Base-by-base conservation (phyloP, 2,888 invertebrate species). In the Calephelis perditalis region DNA sequence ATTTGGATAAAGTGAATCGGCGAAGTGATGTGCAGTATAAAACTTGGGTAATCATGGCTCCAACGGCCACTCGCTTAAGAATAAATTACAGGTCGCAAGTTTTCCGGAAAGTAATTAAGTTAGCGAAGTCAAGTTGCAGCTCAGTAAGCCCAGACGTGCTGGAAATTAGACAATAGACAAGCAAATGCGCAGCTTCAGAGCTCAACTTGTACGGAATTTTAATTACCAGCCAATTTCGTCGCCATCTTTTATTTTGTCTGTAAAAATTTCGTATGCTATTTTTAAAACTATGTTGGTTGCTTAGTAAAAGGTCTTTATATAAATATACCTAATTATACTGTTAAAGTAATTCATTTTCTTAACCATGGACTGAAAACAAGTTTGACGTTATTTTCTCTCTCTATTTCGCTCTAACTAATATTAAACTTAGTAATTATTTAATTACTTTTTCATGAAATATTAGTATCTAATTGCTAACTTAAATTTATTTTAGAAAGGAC, bases 31-130 rank as follows among this genome's bases (percentile, higher is more conserved):
- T 43, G 46, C 56, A 56, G 49, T 61, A 70, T 66, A 63, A 74
- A 84, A 82, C 78, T 82, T 83, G 75, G 70, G 71, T 81, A 82
- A 86, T 81, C 82, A 81, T 74, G 69, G 68, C 74, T 77, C 71
- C 73, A 79, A 78, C 77, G 77, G 74, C 72, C 74, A 78, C 75
- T 79, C 76, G 76, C 77, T 81, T 74, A 73, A 76, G 79, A 79
- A 82, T 80, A 81, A 83, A 82, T 82, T 81, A 80, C 75, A 69
- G 68, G 70, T 68, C 70, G 72, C 69, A 79, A 79, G 72, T 80
- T 80, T 73, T 57, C 63, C 65, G 66, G 63, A 73, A 79, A 78
- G 78, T 60, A 56, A 82, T 81, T 77, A 81, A 75, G 77, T 79
- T 77, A 77, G 70, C 69, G 66, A 67, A 73, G 69, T 71, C 60